phyloP scores from a whole-genome alignment of 2,797 vertebrate genomes.

The Streptopelia turtur region DNA sequence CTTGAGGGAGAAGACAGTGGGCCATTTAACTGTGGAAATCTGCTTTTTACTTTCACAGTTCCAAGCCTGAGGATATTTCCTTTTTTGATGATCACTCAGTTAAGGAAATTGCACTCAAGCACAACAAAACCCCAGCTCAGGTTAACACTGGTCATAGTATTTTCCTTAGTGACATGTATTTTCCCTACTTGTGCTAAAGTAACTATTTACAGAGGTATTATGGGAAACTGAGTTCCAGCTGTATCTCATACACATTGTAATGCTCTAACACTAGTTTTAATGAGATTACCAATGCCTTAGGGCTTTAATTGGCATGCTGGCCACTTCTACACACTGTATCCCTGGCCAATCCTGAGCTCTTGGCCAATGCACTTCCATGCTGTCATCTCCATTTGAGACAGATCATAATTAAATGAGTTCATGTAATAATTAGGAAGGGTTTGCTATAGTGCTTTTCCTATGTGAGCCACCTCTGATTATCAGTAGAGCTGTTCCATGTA shows the following conservation, averaged over 20 bases:
- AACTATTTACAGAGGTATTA: background rate
- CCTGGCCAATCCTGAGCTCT: background rate
- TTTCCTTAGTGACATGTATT: background rate
- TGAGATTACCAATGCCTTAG: background rate
- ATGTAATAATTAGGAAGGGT: background rate
- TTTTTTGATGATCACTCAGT: constrained; percentile 80
- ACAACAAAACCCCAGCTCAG: constrained; percentile 81
- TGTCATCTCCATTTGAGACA: background rate
- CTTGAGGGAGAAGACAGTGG: background rate
- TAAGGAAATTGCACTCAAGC: constrained; percentile 80
- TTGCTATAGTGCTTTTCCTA: background rate
- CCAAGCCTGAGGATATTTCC: constrained; percentile 76
- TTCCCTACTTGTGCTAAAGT: background rate
- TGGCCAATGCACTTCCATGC: background rate
- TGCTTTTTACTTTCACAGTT: constrained; percentile 65
- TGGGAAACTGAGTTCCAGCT: background rate
- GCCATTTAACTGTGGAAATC: background rate
- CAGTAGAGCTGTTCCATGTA: background rate
- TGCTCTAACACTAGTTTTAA: background rate
- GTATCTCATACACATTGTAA: background rate
- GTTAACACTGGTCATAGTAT: background rate
- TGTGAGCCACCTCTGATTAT: background rate
- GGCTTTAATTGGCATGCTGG: background rate
- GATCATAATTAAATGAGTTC: background rate
- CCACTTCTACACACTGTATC: background rate